phyloP scores from a whole-genome alignment of 92 coral and sea anemone genomes.

The Bergia puertoricense region DNA sequence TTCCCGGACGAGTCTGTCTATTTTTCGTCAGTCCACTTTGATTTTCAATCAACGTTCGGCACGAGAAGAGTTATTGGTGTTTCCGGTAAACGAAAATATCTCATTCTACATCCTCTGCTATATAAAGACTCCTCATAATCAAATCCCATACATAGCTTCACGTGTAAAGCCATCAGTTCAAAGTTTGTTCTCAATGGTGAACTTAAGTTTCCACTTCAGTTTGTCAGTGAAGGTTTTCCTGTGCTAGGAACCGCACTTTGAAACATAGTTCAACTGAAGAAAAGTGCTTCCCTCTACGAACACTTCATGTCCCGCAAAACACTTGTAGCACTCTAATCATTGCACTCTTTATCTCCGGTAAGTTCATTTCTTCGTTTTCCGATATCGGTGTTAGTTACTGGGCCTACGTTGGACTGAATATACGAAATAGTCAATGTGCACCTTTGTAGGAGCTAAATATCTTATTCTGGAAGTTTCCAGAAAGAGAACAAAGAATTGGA shows the following conservation, averaged over 20 bases:
- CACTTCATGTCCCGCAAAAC: too few relatives aligned
- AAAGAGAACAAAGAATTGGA: neutral
- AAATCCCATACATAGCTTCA: neutral
- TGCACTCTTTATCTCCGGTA: too few relatives aligned
- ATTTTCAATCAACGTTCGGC: neutral
- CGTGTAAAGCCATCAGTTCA: neutral
- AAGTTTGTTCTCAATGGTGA: neutral
- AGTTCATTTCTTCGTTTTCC: too few relatives aligned
- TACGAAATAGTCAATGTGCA: neutral
- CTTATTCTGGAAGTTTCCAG: neutral
- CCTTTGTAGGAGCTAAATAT: neutral
- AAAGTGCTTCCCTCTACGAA: neutral
- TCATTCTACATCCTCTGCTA: neutral
- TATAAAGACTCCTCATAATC: neutral
- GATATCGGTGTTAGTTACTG: neutral
- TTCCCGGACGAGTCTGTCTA: neutral
- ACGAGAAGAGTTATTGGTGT: neutral
- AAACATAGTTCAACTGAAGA: neutral
- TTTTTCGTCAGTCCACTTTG: neutral
- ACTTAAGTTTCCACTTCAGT: neutral
- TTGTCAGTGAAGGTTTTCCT: too few relatives aligned
- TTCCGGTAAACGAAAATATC: neutral
- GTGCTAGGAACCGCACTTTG: too few relatives aligned
- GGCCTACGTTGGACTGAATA: neutral
- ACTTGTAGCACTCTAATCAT: too few relatives aligned